Base-by-base conservation (phyloP, 2,888 invertebrate genomes). In the Cerastoderma edule region DNA sequence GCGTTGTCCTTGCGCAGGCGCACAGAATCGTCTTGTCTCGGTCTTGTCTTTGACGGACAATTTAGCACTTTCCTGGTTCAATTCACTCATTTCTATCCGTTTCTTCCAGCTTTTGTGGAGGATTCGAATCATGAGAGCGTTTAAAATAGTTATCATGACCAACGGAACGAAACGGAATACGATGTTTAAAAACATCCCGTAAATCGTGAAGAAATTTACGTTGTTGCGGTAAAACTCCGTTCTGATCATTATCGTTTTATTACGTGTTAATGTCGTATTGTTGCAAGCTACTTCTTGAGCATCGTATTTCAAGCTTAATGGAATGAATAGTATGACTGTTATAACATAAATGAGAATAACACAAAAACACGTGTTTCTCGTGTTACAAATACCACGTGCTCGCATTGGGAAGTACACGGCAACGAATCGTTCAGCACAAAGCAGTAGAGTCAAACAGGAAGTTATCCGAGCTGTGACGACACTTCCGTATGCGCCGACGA, bases 351-450 rank as follows among this genome's bases (percentile, higher is more conserved):
- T 88, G 22, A 78, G 27, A 1, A 72, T 27, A 39, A 89, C 85
- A 13, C 84, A 83, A n/a, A 87, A 76, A n/a, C 74, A 35, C 28
- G 89, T 89, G 53, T 79, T 76, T 48, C 60, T 72, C 65, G 86
- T 85, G 28, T 82, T 83, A 74, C 89, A 89, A 64, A 88, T 85
- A 10, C 69, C 72, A 72, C 83, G 83, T n/a, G 88, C 89, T 67
- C 83, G 83, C 81, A 90, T 86, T 54, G 90, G 90, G 68, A 84
- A 87, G 73, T 87, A 88, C 32, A 90, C 89, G n/a, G 90, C 89
- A 22, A 90, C 82, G 56, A 88, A 89, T 48, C 90, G 78, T 73
- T 89, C 88, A 33, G 85, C 75, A 65, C 87, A 87, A 35, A 89
- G 75, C 67, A 89, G 67, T 13, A 85, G 83, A 2, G 88, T 89